Evolutionary conservation across 92 coral and sea anemone species (phyloP), one percentile per base, ranked within the genome.

Genomic region (Ricordea florida): DNA sequence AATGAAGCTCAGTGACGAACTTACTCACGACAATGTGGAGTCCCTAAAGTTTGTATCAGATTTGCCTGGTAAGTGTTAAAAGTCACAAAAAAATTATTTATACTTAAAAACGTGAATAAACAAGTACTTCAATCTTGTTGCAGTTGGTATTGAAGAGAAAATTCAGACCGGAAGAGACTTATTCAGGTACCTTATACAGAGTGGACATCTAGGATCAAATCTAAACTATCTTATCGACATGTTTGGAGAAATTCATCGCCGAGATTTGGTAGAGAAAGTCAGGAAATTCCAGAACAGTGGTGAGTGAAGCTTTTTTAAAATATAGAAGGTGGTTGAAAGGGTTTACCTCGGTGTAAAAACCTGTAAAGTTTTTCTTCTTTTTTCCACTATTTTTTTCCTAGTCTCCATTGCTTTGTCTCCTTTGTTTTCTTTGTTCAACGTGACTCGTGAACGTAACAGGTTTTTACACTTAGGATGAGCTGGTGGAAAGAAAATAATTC

Each of bases 21-120:
- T 94, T 15, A 92, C 97, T 0, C 67, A 23, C 18, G 78, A 74
- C 22, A 78, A 92, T 63, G 62, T 94, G 0, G 92, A 85, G 1
- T 78, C 89, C 15, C 62, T 94, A 37, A 84, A 92, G 45, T 94
- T 94, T 60, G 77, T 94, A 34, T 60, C 92, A 33, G 63, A 81
- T 44, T 31, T 94, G 5, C 98, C 98, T 21, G 92, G 98, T 94
- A 56, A 53, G 85, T 50, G 10, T n/a, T n/a, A n/a, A n/a, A n/a
- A n/a, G n/a, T n/a, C n/a, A n/a, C n/a, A n/a, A 20, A 25, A 3
- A 6, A 2, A 21, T 10, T 24, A 42, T 13, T 42, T 42, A 42
- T 42, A 13, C 48, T 20, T 20, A 13, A 20, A 42, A 42, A 20
- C 3, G 48, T n/a, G 17, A 3, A 20, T 42, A 20, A 42, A 42